phyloP scores from a whole-genome alignment of 2,113 vertebrate genomes.

The Amphiprion percula region DNA sequence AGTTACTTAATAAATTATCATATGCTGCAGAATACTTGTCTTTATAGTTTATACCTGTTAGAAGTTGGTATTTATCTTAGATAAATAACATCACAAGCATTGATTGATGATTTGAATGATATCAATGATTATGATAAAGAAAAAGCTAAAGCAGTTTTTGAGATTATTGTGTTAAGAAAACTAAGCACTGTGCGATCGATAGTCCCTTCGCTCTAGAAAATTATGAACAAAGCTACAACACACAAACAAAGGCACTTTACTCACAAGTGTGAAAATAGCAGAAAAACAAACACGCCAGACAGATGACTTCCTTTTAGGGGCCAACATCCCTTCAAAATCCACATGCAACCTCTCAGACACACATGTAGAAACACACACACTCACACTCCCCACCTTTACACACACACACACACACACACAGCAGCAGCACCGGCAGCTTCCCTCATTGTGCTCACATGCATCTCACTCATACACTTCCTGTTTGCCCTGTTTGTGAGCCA shows the following conservation, averaged over 20 bases:
- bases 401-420: constrained; percentile 16
- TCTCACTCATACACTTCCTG: constrained; percentile 80
- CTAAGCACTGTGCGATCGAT: not conserved
- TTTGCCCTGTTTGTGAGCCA: constrained; percentile 63
- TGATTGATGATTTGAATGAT: no score
- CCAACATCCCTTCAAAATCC: constrained; percentile 68
- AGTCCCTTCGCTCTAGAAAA: constrained; percentile 2
- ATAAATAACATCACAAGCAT: no score
- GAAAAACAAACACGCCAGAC: constrained; percentile 61
- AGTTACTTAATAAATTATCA: not conserved
- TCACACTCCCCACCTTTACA: constrained; percentile 31
- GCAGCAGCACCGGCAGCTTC: constrained; percentile 42
- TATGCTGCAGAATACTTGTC: not conserved
- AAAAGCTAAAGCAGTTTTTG: not conserved
- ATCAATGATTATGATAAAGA: not conserved
- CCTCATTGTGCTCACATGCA: constrained; percentile 73
- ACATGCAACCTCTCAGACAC: constrained; percentile 47
- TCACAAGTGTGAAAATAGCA: constrained; percentile 43
- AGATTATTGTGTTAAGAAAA: not conserved
- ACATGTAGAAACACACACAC: constrained; percentile 30
- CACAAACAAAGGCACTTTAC: constrained; percentile 52
- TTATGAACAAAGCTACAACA: constrained; percentile 34
- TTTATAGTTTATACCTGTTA: not conserved
- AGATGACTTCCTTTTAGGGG: constrained; percentile 70
- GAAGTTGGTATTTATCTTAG: no score